Evolutionary conservation across 2,888 invertebrate species (phyloP), one percentile per base, ranked within the genome.

Genomic region (Isoperla grammatica): DNA sequence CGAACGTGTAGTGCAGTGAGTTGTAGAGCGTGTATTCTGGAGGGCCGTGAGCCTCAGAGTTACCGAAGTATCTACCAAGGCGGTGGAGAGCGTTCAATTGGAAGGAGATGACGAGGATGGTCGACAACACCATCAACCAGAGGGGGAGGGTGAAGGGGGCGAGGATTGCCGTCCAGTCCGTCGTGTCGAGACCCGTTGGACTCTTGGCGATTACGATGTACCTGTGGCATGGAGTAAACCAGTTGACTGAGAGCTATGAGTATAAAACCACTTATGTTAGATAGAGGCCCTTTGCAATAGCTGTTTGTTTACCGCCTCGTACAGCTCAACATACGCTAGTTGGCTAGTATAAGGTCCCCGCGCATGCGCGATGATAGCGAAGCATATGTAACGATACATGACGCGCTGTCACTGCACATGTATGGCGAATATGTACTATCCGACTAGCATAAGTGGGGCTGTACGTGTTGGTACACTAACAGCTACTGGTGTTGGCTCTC

Each of bases 171-270:
- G 50, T 2, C 29, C 29, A 23, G 1, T n/a, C 4, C 4, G 35
- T 37, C 3, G 35, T 15, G 50, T 12, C 13, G 15, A 50, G 35
- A n/a, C n/a, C 29, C 13, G 8, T 22, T 2, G 50, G 50, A 13
- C 15, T 35, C 35, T 50, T 29, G 6, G 35, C 35, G 35, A 50
- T 50, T 37, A 50, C 50, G 9, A 29, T 29, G 50, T 50, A 50
- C 35, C 50, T 50, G 48, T 8, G 22, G 22, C 42, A 11, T 68
- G 60, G 49, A 64, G 64, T 42, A 68, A 63, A 3, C 68, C 65
- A 13, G 54, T 39, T 13, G 69, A 11, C 0, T 63, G 40, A 3
- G 23, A 40, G 9, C n/a, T n/a, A n/a, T n/a, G n/a, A n/a, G n/a
- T n/a, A n/a, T n/a, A n/a, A n/a, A n/a, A n/a, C n/a, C n/a, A n/a